Evolutionary conservation across 2,113 vertebrate genomes (phyloP).

Genomic region (Megaceryle maxima): DNA sequence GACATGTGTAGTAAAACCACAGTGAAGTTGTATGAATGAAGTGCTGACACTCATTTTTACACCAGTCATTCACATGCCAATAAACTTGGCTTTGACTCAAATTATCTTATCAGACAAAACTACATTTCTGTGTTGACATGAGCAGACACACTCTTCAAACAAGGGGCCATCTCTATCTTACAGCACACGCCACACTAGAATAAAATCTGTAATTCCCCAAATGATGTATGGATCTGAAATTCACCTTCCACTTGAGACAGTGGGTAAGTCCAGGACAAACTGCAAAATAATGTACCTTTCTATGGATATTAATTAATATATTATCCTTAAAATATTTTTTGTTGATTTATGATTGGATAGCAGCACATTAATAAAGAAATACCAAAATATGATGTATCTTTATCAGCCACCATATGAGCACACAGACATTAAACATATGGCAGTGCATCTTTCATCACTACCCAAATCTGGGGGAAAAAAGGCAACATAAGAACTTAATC

Average conservation of each 20-base stretch:
- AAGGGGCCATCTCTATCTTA: background rate
- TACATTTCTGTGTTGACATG: accelerated
- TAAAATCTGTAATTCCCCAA: background rate
- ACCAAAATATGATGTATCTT: background rate
- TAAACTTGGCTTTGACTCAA: background rate
- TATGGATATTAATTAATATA: background rate
- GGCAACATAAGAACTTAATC: background rate
- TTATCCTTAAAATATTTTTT: background rate
- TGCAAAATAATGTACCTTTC: background rate
- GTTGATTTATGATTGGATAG: background rate
- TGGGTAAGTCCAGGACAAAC: background rate
- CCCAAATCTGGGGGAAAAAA: background rate
- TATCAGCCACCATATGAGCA: background rate
- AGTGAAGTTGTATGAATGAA: background rate
- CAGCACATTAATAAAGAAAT: background rate
- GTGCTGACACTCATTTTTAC: background rate
- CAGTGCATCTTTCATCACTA: background rate
- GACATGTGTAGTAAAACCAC: accelerated
- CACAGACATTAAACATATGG: background rate
- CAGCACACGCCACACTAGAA: background rate
- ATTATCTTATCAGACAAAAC: background rate
- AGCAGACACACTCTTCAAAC: background rate
- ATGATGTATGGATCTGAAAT: background rate
- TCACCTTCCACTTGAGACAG: background rate
- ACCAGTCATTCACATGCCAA: background rate